Percentiles rank a stretch among this genome's conserved stretches.
These are phyloP conservation scores for Gallinago nigripennis DNA, from an alignment of 2,797 vertebrate species.

Conservation along the genomic window DNA sequence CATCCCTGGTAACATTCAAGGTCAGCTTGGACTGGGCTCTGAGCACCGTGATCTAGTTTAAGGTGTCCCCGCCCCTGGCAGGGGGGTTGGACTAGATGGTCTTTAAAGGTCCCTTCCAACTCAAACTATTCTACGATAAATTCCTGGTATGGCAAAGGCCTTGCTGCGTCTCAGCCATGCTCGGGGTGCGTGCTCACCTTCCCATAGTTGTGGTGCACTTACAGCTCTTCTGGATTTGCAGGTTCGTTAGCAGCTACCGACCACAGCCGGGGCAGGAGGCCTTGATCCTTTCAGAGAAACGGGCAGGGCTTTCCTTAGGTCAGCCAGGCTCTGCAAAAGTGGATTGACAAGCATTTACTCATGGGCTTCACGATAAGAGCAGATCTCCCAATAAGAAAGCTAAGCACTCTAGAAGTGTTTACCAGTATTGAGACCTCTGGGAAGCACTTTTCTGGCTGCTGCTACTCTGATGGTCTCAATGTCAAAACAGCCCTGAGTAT, in stretches of 20 bases:
- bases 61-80: background rate
- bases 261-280: background rate
- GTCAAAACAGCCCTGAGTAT: background rate
- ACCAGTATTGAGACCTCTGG: background rate
- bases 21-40: background rate
- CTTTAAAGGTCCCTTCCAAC: background rate
- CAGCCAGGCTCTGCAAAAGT: background rate
- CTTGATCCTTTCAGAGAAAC: background rate
- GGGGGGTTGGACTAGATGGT: background rate
- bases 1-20: background rate
- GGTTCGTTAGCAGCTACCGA: background rate
- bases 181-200: rapidly evolving
- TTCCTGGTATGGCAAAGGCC: background rate
- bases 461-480: background rate
- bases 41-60: background rate
- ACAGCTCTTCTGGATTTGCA: no score
- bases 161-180: rapidly evolving
- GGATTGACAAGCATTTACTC: background rate
- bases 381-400: background rate
- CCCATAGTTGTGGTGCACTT: rapidly evolving
- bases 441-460: background rate
- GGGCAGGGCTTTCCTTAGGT: background rate
- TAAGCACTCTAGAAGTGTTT: background rate
- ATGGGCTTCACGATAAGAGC: background rate
- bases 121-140: background rate